Percentiles rank a stretch among this genome's conserved stretches.
These are phyloP conservation scores for Berghia stephanieae DNA, from an alignment of 1,140 invertebrate species.

Conservation along the genomic window DNA sequence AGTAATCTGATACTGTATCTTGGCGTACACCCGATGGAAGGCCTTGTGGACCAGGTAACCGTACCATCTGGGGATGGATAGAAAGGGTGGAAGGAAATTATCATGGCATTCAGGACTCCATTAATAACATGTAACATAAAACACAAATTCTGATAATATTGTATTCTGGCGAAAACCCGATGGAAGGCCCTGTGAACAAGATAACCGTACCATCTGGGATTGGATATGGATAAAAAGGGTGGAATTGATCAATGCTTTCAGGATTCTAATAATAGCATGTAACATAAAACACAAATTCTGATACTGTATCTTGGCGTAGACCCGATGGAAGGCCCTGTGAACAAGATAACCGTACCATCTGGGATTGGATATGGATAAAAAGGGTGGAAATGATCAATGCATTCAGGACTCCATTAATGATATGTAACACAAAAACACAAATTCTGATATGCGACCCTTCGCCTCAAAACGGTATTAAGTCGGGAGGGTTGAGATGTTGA, in stretches of 20 bases:
- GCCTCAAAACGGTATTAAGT: too few relatives aligned
- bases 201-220: constrained; percentile 15
- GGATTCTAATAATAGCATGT: background rate
- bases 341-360: constrained; percentile 18
- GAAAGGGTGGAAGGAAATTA: background rate
- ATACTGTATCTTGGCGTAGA: background rate
- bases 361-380: constrained; percentile 9
- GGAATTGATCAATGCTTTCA: too few relatives aligned
- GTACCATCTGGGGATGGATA: constrained; percentile 45
- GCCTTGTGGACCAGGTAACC: constrained; percentile 59
- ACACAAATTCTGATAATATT: background rate
- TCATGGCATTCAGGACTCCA: background rate
- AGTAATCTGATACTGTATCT: constrained; percentile 59
- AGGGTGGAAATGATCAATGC: too few relatives aligned
- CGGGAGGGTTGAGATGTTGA: too few relatives aligned
- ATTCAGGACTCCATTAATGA: background rate
- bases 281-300: background rate
- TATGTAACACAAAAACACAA: background rate
- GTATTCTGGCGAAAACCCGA: too few relatives aligned
- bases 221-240: background rate
- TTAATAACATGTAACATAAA: background rate
- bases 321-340: too few relatives aligned
- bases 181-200: too few relatives aligned
- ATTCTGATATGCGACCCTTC: too few relatives aligned
- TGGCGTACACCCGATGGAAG: constrained; percentile 50